Percentiles rank a stretch among this genome's conserved stretches.
phyloP scores from a whole-genome alignment of 2,113 vertebrate species.

The Oophaga pumilio region DNA sequence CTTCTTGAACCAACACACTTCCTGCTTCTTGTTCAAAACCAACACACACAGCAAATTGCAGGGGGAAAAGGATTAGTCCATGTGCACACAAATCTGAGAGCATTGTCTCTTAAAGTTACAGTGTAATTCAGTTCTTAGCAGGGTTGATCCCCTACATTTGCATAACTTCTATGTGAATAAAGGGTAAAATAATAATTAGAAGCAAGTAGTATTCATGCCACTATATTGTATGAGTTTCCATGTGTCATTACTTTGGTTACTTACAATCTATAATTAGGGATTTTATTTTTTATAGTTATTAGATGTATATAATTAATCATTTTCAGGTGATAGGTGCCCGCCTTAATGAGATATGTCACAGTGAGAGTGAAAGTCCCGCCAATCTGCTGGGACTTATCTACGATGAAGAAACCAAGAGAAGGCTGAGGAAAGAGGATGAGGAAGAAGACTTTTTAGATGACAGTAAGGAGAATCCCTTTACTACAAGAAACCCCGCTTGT shows the following conservation, averaged over 20 bases:
- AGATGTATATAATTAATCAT: neutral
- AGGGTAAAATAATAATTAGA: neutral
- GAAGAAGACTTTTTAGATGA: conserved; percentile 99
- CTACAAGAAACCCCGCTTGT: conserved; percentile 83
- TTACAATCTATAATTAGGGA: neutral
- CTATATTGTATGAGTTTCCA: neutral
- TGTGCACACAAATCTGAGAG: too few relatives aligned
- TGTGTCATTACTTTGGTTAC: neutral
- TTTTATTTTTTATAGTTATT: neutral
- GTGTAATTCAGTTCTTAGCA: too few relatives aligned
- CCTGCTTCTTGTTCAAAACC: too few relatives aligned
- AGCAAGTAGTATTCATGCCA: neutral
- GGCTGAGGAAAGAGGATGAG: conserved; percentile 93
- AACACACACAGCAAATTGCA: too few relatives aligned
- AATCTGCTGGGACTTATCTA: conserved; percentile 96
- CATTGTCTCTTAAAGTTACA: too few relatives aligned
- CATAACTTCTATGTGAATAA: neutral
- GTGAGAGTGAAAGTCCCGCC: conserved; percentile 93
- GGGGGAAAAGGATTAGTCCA: too few relatives aligned
- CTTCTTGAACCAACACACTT: too few relatives aligned
- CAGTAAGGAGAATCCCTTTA: conserved; percentile 91
- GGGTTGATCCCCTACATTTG: too few relatives aligned
- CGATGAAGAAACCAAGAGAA: conserved; percentile 94
- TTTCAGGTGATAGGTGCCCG: conserved; percentile 89
- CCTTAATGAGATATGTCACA: conserved; percentile 92